A percentile compares a stretch with the other conserved stretches of the same genome.
Conservation (phyloP, 2,888 invertebrate genomes). For the Pollenia griseotomentosa region DNA sequence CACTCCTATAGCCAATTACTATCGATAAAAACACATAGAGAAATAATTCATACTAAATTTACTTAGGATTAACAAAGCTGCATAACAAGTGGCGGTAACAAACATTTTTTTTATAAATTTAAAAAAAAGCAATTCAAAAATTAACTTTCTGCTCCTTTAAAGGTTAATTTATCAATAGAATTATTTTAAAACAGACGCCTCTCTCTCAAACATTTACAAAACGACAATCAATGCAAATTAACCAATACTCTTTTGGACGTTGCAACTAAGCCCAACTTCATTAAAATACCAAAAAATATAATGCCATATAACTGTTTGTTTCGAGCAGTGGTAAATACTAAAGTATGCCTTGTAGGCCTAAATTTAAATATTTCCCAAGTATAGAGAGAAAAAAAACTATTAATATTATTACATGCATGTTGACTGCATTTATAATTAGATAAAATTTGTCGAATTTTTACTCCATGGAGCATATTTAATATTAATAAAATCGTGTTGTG, state of each 20-base stretch:
- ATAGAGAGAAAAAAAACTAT: background rate
- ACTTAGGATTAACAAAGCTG: no score
- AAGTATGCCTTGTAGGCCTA: conserved; percentile 33
- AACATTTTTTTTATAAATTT: no score
- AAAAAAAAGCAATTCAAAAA: no score
- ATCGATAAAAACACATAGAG: no score
- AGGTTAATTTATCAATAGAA: conserved; percentile 21
- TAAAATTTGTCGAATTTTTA: conserved; percentile 49
- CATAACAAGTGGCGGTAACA: no score
- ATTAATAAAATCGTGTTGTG: conserved; percentile 31
- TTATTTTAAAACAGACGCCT: background rate
- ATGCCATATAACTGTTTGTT: background rate
- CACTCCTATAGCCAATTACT: no score
- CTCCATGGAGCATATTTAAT: conserved; percentile 46
- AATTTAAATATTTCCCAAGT: conserved; percentile 17
- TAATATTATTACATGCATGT: conserved; percentile 48
- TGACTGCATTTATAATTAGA: conserved; percentile 65
- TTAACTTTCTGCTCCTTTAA: background rate
- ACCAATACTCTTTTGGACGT: conserved; percentile 3
- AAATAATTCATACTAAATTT: no score
- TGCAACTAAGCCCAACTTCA: conserved; percentile 6
- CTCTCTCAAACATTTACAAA: background rate
- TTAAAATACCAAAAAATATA: conserved; percentile 20
- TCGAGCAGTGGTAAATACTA: background rate
- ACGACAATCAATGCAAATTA: conserved; percentile 30